A percentile compares a stretch with the other conserved stretches of the same genome.
phyloP scores from a whole-genome alignment of 2,888 invertebrate genomes.

The Sesia bembeciformis region DNA sequence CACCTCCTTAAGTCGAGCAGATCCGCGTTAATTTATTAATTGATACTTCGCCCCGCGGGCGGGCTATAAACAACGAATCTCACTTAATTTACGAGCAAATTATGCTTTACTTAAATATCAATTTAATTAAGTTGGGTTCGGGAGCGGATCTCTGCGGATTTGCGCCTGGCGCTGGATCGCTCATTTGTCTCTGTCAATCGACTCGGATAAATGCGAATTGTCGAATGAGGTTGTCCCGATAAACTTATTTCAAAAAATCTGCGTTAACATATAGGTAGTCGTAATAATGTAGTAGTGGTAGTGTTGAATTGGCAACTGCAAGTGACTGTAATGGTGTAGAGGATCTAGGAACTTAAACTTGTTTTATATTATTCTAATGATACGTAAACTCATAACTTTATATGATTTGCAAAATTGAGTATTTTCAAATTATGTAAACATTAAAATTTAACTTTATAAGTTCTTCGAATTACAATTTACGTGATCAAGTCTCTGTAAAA shows the following conservation, averaged over 20 bases:
- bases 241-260: constrained; percentile 18
- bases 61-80: constrained; percentile 70
- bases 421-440: no score
- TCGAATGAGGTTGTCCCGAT: not conserved
- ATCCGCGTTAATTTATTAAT: constrained; percentile 72
- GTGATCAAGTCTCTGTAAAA: no score
- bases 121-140: constrained; percentile 71
- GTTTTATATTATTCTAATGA: no score
- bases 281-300: no score
- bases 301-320: no score
- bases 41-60: constrained; percentile 55
- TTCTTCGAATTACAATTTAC: no score
- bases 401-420: no score
- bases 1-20: constrained; percentile 54
- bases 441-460: no score
- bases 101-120: constrained; percentile 74
- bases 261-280: not conserved
- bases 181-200: constrained; percentile 61
- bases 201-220: constrained; percentile 9
- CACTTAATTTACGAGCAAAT: constrained; percentile 72
- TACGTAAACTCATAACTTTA: no score
- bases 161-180: constrained; percentile 23
- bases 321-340: no score
- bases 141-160: constrained; percentile 51
- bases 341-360: no score